Base-by-base conservation (phyloP, 2,797 vertebrate genomes). In the Lepus oiostolus region DNA sequence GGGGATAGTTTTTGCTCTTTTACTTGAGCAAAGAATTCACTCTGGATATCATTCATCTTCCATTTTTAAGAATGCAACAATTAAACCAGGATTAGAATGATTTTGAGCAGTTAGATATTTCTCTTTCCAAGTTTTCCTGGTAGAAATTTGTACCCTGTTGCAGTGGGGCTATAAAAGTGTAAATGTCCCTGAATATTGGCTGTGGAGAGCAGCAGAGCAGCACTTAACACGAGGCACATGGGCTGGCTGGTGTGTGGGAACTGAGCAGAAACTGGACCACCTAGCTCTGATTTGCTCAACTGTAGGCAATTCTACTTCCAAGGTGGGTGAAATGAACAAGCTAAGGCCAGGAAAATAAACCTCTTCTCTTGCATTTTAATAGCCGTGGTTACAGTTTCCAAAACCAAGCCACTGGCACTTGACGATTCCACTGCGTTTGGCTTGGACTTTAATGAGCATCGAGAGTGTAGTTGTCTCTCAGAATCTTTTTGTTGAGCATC, bases 341-440 rank as follows among this genome's bases (percentile, higher is more conserved):
- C 11, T 22, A 35, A 91, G 94, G 80, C 65, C 83, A 91, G 71
- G 54, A 93, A 97, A 97, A 95, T 50, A 95, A 97, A 97, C 65
- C 92, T 96, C 58, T 96, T 91, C 91, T 77, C 90, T 35, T 93
- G 70, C 77, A 35, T 89, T 92, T 42, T 92, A 83, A 96, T 58
- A 42, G 24, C 92, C 93, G 6, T 22, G 91, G 30, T n/a, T 58
- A 50, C 4, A 32, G 21, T 8, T 50, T 68, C 70, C 38, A 67
- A 54, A 86, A 72, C 63, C 7, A 54, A 52, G 80, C 93, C 35
- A 5, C 21, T n/a, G 38, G n/a, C 47, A 38, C 81, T 42, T 75
- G 91, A 54, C 87, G 5, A 38, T 52, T 85, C 83, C 77, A 76
- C 52, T 72, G 62, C 1, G 0, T 81, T 95, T 89, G 90, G 80